These are phyloP conservation scores for Apis florea DNA, from an alignment of 1,140 invertebrate species.

Conservation along the genomic window DNA sequence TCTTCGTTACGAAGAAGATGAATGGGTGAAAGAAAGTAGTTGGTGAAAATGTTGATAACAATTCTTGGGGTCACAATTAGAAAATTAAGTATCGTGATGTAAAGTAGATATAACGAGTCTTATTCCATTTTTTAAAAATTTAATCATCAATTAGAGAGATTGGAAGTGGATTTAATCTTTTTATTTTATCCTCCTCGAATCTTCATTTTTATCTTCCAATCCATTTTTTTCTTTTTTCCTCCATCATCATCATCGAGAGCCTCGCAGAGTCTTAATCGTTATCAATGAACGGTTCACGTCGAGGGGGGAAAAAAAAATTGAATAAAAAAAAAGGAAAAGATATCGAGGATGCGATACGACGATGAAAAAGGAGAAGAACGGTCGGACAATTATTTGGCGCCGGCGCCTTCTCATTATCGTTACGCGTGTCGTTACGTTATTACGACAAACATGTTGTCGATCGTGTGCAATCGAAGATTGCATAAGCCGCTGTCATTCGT, in stretches of 20 bases:
- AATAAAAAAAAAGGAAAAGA: not conserved
- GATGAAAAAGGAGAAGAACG: conserved; percentile 29
- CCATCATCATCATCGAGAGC: not conserved
- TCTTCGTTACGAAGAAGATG: too few relatives aligned
- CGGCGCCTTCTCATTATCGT: conserved; percentile 56
- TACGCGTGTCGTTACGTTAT: conserved; percentile 23
- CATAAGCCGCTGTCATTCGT: conserved; percentile 1
- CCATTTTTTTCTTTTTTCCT: too few relatives aligned
- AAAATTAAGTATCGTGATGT: too few relatives aligned
- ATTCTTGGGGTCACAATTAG: too few relatives aligned
- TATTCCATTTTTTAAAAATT: too few relatives aligned
- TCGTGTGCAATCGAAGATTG: conserved; percentile 22
- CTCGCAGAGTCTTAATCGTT: not conserved
- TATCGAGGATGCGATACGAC: conserved; percentile 32
- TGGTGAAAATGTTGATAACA: too few relatives aligned
- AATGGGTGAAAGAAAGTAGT: too few relatives aligned
- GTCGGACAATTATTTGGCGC: conserved; percentile 49
- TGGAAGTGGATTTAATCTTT: too few relatives aligned
- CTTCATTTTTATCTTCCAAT: too few relatives aligned
- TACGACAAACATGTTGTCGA: conserved; percentile 3
- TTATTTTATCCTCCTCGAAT: too few relatives aligned
- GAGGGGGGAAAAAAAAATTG: not conserved
- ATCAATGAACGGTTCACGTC: conserved; percentile 22
- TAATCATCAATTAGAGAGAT: too few relatives aligned
- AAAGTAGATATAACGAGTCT: too few relatives aligned